phyloP scores from a whole-genome alignment of 2,888 invertebrate genomes.

The Drosophila melanosoma region DNA sequence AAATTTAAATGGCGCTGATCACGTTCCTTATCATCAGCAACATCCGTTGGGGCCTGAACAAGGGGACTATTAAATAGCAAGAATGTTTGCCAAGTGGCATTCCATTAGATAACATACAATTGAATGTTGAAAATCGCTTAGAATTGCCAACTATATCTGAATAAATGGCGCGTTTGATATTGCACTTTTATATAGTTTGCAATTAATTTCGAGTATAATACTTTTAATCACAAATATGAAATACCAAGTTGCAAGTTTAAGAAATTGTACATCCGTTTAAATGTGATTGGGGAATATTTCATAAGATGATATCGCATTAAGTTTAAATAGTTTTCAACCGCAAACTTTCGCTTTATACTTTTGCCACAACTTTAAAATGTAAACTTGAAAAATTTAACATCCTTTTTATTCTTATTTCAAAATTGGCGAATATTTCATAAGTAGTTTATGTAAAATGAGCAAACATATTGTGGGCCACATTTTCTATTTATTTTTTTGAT shows the following conservation, averaged over 20 bases:
- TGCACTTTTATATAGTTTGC: neutral
- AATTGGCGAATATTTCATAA: neutral
- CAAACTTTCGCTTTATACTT: neutral
- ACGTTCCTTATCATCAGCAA: slow-evolving; percentile 68
- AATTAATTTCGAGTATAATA: neutral
- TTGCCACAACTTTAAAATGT: neutral
- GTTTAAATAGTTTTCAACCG: neutral
- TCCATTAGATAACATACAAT: slow-evolving; percentile 28
- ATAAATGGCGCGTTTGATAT: neutral
- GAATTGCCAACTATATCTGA: neutral
- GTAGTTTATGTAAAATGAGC: neutral
- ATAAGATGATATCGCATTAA: neutral
- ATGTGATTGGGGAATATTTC: neutral
- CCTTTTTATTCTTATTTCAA: neutral
- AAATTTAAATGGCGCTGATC: slow-evolving; percentile 68
- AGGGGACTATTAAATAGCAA: slow-evolving; percentile 66
- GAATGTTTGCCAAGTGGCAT: slow-evolving; percentile 25
- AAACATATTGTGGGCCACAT: neutral
- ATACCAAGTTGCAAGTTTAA: neutral
- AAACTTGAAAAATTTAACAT: neutral
- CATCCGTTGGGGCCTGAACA: slow-evolving; percentile 55
- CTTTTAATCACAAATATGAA: neutral
- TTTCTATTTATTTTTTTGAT: neutral
- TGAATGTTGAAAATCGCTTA: slow-evolving; percentile 1
- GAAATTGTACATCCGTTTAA: neutral